Evolutionary conservation across 2,888 invertebrate genomes (phyloP).

Genomic region (Agrilus cyanescens): DNA sequence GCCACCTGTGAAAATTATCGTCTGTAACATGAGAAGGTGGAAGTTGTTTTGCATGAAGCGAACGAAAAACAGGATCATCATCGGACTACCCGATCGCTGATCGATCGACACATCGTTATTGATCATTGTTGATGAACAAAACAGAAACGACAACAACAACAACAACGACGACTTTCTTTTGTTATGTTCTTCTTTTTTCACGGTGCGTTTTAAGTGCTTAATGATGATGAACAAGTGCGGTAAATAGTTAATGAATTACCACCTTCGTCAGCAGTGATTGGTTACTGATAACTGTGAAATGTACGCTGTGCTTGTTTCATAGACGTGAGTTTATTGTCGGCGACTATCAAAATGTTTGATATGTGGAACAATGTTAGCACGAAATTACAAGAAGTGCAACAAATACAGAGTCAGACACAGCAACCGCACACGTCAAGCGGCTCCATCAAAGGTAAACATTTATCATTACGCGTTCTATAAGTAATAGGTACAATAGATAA

Average conservation of each 20-base stretch:
- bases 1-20: constrained; percentile 7
- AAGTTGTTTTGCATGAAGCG: constrained; percentile 34
- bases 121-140: not conserved
- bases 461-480: constrained; percentile 1
- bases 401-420: constrained; percentile 48
- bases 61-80: constrained; percentile 31
- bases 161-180: not conserved
- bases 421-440: constrained; percentile 71
- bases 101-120: no score
- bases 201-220: not conserved
- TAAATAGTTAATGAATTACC: not conserved
- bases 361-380: constrained; percentile 72
- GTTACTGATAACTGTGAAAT: not conserved
- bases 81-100: no score
- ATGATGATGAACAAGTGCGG: not conserved
- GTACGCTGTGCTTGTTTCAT: constrained; percentile 3
- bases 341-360: constrained; percentile 56
- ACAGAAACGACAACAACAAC: not conserved
- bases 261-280: not conserved
- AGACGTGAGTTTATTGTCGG: constrained; percentile 6
- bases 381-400: constrained; percentile 58
- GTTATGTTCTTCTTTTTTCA: not conserved
- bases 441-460: constrained; percentile 66
- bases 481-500: no score
- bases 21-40: constrained; percentile 35